Evolutionary conservation across 1,140 invertebrate species (phyloP).

Genomic region (Acyrthosiphon pisum): DNA sequence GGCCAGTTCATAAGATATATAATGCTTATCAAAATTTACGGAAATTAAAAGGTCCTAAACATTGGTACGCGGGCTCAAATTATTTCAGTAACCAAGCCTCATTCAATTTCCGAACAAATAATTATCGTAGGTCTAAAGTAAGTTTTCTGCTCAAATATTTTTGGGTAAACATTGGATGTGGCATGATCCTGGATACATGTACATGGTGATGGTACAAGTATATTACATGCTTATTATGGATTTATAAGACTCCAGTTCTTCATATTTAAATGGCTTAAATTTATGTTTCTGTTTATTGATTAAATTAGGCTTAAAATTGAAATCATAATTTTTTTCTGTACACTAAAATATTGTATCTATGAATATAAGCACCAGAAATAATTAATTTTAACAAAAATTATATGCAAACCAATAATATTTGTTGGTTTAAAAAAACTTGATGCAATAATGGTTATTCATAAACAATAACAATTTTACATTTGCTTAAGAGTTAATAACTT

Average conservation of each 20-base stretch:
- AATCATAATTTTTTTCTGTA: background rate
- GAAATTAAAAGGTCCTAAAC: slow-evolving; percentile 49
- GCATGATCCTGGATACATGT: slow-evolving; percentile 10
- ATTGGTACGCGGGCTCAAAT: slow-evolving; percentile 35
- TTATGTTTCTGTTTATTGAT: background rate
- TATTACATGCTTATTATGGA: background rate
- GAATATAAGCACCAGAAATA: background rate
- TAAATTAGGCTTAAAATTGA: background rate
- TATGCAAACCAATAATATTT: background rate
- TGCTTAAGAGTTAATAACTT: background rate
- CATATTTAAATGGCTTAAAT: background rate
- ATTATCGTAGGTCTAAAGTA: slow-evolving; percentile 56
- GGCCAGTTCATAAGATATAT: slow-evolving; percentile 37
- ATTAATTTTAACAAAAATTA: background rate
- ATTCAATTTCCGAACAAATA: slow-evolving; percentile 55
- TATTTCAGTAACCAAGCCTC: slow-evolving; percentile 52
- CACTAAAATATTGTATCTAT: background rate
- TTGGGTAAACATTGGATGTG: background rate
- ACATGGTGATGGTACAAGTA: background rate
- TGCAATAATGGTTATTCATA: background rate
- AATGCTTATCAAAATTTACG: slow-evolving; percentile 50
- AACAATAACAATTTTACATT: background rate
- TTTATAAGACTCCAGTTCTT: background rate
- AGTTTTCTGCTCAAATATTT: slow-evolving; percentile 41
- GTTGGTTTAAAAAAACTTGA: background rate